Percentiles rank a stretch among this genome's conserved stretches.
These are phyloP conservation scores for Rhagophthalmus giganteus DNA, from an alignment of 2,888 invertebrate species.

Conservation along the genomic window DNA sequence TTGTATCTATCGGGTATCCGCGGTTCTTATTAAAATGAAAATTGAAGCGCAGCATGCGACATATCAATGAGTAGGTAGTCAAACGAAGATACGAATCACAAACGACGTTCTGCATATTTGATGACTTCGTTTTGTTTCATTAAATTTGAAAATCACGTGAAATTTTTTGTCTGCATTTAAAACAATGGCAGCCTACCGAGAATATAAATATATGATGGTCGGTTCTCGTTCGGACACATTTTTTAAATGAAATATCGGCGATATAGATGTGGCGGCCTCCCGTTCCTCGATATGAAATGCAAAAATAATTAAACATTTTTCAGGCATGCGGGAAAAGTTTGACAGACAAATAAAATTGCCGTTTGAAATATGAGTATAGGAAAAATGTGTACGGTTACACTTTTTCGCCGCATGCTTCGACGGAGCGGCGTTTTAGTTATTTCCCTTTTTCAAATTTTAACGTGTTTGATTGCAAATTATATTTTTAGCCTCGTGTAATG, in stretches of 20 bases:
- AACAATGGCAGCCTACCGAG: constrained; percentile 55
- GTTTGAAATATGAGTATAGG: constrained; percentile 57
- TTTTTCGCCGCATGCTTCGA: constrained; percentile 41
- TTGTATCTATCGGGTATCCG: no score
- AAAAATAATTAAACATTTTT: constrained; percentile 59
- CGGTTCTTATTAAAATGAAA: no score
- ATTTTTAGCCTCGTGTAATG: constrained; percentile 4
- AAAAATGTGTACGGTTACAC: constrained; percentile 44
- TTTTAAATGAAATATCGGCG: constrained; percentile 57
- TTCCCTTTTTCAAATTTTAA: constrained; percentile 50
- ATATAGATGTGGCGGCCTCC: constrained; percentile 53
- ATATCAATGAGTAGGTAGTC: no score
- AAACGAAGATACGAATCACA: constrained; percentile 39
- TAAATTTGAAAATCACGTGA: constrained; percentile 56
- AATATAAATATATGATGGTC: constrained; percentile 57
- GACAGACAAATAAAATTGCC: constrained; percentile 59
- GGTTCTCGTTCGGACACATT: constrained; percentile 54
- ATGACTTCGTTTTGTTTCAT: constrained; percentile 51
- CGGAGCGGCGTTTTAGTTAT: constrained; percentile 44
- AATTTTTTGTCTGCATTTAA: constrained; percentile 52
- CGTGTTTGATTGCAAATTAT: constrained; percentile 48
- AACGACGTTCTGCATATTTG: constrained; percentile 55
- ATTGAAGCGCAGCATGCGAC: no score
- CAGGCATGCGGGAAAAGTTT: constrained; percentile 58
- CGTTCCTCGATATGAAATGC: constrained; percentile 57